These are phyloP conservation scores for Hanleya hanleyi DNA, from an alignment of 2,888 invertebrate species.

Conservation along the genomic window DNA sequence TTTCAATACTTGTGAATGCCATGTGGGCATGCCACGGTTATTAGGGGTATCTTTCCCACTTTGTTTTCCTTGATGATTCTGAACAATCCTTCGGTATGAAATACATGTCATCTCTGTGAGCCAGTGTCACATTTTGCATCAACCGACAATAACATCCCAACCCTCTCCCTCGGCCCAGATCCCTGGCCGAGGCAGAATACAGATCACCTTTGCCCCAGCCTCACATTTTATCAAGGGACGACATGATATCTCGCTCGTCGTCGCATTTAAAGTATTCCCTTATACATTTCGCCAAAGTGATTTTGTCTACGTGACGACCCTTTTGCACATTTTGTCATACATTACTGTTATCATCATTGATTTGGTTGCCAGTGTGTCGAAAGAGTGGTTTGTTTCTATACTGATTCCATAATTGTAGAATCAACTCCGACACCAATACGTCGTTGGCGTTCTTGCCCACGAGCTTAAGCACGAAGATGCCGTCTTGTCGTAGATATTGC, in stretches of 20 bases:
- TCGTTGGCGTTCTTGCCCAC: conserved; percentile 73
- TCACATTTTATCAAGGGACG: neutral
- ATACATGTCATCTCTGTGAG: no score
- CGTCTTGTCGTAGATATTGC: conserved; percentile 71
- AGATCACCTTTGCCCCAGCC: neutral
- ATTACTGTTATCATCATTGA: conserved; percentile 67
- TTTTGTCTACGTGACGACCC: conserved; percentile 4
- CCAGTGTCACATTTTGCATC: no score
- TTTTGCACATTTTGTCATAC: conserved; percentile 65
- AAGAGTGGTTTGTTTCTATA: conserved; percentile 68
- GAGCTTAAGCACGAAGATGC: conserved; percentile 71
- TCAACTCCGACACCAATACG: conserved; percentile 72
- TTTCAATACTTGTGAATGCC: no score
- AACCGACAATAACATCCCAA: no score
- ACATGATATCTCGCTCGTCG: neutral
- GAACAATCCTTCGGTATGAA: no score
- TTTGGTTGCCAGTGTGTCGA: conserved; percentile 61
- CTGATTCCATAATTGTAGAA: conserved; percentile 71
- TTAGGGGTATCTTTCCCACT: no score
- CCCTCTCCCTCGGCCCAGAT: neutral
- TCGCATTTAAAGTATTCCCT: neutral
- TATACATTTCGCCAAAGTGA: conserved; percentile 3
- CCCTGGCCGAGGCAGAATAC: neutral
- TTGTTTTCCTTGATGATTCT: neutral
- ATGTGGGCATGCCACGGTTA: no score